Base-by-base conservation (phyloP, 2,113 vertebrate genomes). In the Electrona antarctica region DNA sequence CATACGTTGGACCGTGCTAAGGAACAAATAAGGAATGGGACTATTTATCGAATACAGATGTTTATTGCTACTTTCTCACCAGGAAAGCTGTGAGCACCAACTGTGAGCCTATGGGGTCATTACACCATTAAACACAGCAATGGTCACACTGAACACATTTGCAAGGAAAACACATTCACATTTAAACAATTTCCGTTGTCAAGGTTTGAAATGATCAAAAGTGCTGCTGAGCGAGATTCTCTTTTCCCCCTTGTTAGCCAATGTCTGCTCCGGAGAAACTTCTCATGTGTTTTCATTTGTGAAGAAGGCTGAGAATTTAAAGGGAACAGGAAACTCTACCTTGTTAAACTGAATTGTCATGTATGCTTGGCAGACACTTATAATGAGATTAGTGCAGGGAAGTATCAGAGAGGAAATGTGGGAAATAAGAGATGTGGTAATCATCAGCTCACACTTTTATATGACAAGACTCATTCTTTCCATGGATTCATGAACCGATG, bases 341-440 rank as follows among this genome's bases (percentile, higher is more conserved):
- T 89, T 84, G 88, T 89, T 91, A 87, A 90, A 88, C 73, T 82
- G 83, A 92, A 87, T 82, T 72, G 83, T 90, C 88, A 87, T 87
- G 77, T 91, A 80, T 87, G 81, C 75, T 82, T 90, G 89, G 92
- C 88, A 88, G 90, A 89, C 87, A 84, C 72, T 88, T 89, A 83
- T 87, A 91, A 91, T 90, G 85, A 90, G 90, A 91, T 90, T 90
- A 93, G 78, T 69, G 81, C 59, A 11, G 69, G 66, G 69, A 82
- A 65, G 55, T 84, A 87, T 90, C 76, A 85, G 80, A 88, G 79
- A 82, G 60, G 81, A 90, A 83, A 89, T 83, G 85, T 80, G 83
- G 75, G 83, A 83, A 88, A 80, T 80, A 76, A 82, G 85, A 83
- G 71, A 73, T 50, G 64, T 60, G 21, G 70, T 91, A 88, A 91